phyloP scores from a whole-genome alignment of 1,140 invertebrate genomes.

The Cecropterus lyciades region DNA sequence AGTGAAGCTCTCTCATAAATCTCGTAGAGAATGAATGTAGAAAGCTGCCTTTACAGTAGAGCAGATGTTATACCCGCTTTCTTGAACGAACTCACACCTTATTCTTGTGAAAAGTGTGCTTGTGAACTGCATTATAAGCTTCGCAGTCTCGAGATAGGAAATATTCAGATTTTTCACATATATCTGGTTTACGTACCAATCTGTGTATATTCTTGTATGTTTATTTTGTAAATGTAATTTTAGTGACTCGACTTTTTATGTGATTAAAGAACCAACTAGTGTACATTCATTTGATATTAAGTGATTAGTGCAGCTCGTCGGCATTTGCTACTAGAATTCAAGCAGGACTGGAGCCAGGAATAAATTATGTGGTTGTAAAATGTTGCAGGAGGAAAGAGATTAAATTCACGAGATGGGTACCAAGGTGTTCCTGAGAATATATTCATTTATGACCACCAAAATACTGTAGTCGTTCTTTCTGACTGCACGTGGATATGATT shows the following conservation, averaged over 20 bases:
- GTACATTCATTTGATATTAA: neutral
- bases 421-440: too few relatives aligned
- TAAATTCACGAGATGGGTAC: too few relatives aligned
- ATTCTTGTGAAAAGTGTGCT: slow-evolving; percentile 15
- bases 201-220: neutral
- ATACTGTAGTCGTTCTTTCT: too few relatives aligned
- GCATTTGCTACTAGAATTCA: too few relatives aligned
- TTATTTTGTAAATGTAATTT: neutral
- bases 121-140: slow-evolving; percentile 18
- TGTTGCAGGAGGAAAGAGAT: too few relatives aligned
- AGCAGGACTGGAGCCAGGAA: too few relatives aligned
- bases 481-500: too few relatives aligned
- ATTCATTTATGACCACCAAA: too few relatives aligned
- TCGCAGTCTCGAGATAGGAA: slow-evolving; percentile 3
- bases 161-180: slow-evolving; percentile 16
- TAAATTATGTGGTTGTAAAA: too few relatives aligned
- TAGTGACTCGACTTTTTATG: neutral
- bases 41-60: slow-evolving; percentile 25
- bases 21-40: slow-evolving; percentile 24
- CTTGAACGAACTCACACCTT: slow-evolving; percentile 20
- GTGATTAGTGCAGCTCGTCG: too few relatives aligned
- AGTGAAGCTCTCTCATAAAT: slow-evolving; percentile 35
- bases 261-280: neutral
- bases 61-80: slow-evolving; percentile 20
- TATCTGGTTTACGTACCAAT: neutral